phyloP scores from a whole-genome alignment of 2,113 vertebrate species.

The Percopsis transmontana region DNA sequence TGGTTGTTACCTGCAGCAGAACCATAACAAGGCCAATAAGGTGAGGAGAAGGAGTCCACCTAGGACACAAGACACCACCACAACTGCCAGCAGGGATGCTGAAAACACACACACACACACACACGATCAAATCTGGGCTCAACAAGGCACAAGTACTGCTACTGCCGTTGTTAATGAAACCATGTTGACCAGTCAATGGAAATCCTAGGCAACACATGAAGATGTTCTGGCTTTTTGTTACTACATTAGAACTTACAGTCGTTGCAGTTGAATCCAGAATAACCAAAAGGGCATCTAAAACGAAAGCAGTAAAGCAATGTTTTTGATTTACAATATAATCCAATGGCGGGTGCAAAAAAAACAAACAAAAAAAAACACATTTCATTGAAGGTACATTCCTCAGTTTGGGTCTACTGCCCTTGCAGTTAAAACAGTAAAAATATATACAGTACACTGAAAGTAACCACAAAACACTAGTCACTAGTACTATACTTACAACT shows the following conservation, averaged over 20 bases:
- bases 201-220: too few relatives aligned
- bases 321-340: neutral
- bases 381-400: too few relatives aligned
- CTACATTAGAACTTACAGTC: constrained; percentile 69
- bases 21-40: constrained; percentile 60
- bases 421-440: too few relatives aligned
- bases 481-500: constrained; percentile 63
- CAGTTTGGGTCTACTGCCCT: too few relatives aligned
- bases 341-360: too few relatives aligned
- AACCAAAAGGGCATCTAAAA: constrained; percentile 76
- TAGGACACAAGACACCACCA: constrained; percentile 75
- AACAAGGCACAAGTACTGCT: too few relatives aligned
- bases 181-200: neutral
- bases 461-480: neutral
- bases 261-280: constrained; percentile 77
- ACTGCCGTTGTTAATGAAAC: neutral
- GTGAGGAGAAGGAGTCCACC: constrained; percentile 73
- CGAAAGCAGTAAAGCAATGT: constrained; percentile 1
- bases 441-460: too few relatives aligned
- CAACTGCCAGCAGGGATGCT: constrained; percentile 76
- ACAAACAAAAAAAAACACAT: too few relatives aligned
- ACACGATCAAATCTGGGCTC: neutral
- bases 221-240: neutral
- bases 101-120: constrained; percentile 25
- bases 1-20: constrained; percentile 14